Percentiles rank a stretch among this genome's conserved stretches.
Conservation (phyloP, 2,797 vertebrate species). For the Hozukius guyotensis region DNA sequence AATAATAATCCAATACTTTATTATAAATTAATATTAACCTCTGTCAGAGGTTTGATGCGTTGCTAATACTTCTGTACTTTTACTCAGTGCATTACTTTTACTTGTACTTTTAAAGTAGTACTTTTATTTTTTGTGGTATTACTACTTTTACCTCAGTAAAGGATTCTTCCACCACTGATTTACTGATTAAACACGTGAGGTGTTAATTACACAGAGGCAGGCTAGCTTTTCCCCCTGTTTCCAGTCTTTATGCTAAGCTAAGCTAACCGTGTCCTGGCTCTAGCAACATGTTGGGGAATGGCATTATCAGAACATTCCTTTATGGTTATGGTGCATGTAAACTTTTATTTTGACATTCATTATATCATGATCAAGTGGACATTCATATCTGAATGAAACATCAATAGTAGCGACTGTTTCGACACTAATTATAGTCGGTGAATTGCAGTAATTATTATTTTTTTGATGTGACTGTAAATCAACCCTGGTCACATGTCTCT, state of each 20-base stretch:
- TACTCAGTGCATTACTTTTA: neutral
- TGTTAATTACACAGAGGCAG: neutral
- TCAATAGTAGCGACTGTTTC: neutral
- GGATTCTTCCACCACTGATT: fast-evolving
- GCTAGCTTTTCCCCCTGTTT: neutral
- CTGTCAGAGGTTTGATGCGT: neutral
- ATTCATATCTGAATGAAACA: neutral
- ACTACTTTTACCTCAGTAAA: neutral
- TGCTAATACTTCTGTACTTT: neutral
- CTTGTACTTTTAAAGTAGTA: too few relatives aligned
- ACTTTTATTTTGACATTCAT: neutral
- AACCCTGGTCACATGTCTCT: neutral
- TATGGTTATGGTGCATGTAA: neutral
- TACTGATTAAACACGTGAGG: neutral
- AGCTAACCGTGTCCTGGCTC: neutral
- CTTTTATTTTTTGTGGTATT: neutral
- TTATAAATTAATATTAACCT: neutral
- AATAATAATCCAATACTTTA: neutral
- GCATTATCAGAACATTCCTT: neutral
- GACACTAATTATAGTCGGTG: neutral
- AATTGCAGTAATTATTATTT: neutral
- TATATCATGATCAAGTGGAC: neutral
- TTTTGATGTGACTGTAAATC: neutral
- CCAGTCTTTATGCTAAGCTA: neutral
- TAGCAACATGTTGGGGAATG: neutral